Conservation (phyloP, 2,888 invertebrate species). For the Agapetus fuscipes region DNA sequence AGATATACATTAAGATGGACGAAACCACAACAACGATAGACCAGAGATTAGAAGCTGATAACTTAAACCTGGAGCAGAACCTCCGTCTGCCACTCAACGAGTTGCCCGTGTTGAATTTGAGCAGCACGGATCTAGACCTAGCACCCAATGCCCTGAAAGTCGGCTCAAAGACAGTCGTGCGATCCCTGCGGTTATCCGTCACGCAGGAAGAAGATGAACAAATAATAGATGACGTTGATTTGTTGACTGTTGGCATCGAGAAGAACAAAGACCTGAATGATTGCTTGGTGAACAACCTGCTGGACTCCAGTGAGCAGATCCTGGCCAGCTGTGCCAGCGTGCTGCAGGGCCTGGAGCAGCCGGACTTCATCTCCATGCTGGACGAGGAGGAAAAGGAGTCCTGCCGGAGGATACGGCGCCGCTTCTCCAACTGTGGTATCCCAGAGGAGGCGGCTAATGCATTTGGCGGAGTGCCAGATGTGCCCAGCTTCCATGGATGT, state of each 20-base stretch:
- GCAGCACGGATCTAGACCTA: slow-evolving; percentile 7
- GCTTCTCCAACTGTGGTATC: slow-evolving; percentile 5
- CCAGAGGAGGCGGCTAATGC: slow-evolving; percentile 1
- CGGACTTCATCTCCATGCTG: slow-evolving; percentile 38
- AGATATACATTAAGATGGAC: slow-evolving; percentile 2
- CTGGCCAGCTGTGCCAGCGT: slow-evolving; percentile 11
- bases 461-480: slow-evolving; percentile 1
- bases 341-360: slow-evolving; percentile 26
- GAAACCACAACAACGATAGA: too few species aligned
- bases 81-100: not conserved
- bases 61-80: not conserved
- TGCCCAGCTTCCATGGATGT: not conserved
- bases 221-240: slow-evolving; percentile 3
- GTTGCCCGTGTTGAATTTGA: slow-evolving; percentile 12
- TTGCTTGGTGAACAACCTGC: not conserved
- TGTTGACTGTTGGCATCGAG: not conserved
- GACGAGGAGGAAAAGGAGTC: slow-evolving; percentile 30
- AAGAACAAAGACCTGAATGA: too few species aligned
- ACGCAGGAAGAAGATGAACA: not conserved
- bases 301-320: slow-evolving; percentile 10
- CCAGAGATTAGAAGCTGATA: not conserved
- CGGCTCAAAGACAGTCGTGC: not conserved
- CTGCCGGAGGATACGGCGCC: not conserved
- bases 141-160: too few species aligned
- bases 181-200: not conserved